Conservation (phyloP, 2,888 invertebrate species). For the Patella ulyssiponensis region DNA sequence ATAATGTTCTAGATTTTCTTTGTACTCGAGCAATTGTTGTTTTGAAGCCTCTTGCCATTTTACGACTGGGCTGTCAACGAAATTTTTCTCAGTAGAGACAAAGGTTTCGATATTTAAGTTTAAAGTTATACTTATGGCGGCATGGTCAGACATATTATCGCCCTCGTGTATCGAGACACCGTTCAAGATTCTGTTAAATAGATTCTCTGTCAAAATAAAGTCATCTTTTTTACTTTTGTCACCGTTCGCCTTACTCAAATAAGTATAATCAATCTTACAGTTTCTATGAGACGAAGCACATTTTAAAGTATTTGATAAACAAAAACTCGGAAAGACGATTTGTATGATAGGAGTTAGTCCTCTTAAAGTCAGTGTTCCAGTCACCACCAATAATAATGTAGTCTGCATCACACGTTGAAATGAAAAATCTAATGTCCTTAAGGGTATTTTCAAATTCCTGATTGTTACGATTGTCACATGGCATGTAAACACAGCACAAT, state of each 20-base stretch:
- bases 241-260: not conserved
- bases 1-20: not conserved
- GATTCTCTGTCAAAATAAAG: not conserved
- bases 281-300: not conserved
- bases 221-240: not conserved
- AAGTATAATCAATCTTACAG: not conserved
- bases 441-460: too few species aligned
- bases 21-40: not conserved
- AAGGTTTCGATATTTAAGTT: not conserved
- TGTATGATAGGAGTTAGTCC: too few species aligned
- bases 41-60: not conserved
- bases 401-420: too few species aligned
- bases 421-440: too few species aligned
- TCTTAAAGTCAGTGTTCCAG: too few species aligned
- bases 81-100: not conserved
- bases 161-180: not conserved
- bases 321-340: too few species aligned
- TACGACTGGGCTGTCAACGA: not conserved
- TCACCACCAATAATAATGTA: too few species aligned
- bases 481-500: too few species aligned
- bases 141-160: not conserved
- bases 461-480: too few species aligned
- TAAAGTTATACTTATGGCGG: too few species aligned
- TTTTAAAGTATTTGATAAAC: too few species aligned
- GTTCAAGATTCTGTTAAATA: not conserved